Evolutionary conservation across 1,140 invertebrate genomes (phyloP).

Genomic region (Lepidurus couesii): DNA sequence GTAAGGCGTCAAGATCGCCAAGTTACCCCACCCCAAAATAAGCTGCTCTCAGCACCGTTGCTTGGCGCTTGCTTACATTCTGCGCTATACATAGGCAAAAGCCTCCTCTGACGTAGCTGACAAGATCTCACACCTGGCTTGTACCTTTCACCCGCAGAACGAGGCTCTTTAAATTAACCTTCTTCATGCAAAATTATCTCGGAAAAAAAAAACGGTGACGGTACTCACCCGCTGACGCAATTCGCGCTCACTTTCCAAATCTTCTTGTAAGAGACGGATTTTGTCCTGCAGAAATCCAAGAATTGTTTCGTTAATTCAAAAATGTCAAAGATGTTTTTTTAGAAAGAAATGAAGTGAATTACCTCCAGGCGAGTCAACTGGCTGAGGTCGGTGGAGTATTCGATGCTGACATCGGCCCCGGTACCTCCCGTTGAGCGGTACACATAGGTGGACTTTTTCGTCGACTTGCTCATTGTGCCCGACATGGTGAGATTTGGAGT

Average conservation of each 20-base stretch:
- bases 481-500: constrained; percentile 30
- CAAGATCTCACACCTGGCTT: constrained; percentile 25
- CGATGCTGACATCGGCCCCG: constrained; percentile 82
- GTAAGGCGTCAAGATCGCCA: constrained; percentile 19
- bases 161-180: background rate
- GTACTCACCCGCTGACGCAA: constrained; percentile 88
- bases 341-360: constrained; percentile 44
- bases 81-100: constrained; percentile 11
- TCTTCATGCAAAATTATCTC: background rate
- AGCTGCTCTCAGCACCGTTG: background rate
- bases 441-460: constrained; percentile 80
- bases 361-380: constrained; percentile 88
- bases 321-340: background rate
- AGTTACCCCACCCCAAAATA: constrained; percentile 12
- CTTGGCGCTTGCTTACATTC: background rate
- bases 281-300: constrained; percentile 72
- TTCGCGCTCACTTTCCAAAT: constrained; percentile 94
- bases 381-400: constrained; percentile 85
- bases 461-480: constrained; percentile 33
- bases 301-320: background rate
- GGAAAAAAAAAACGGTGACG: background rate
- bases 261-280: constrained; percentile 93
- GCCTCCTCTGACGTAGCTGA: background rate
- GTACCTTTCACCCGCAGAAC: constrained; percentile 8
- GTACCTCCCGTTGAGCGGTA: constrained; percentile 68